Evolutionary conservation across 2,888 invertebrate genomes (phyloP).

Genomic region (Autographa pulchrina): DNA sequence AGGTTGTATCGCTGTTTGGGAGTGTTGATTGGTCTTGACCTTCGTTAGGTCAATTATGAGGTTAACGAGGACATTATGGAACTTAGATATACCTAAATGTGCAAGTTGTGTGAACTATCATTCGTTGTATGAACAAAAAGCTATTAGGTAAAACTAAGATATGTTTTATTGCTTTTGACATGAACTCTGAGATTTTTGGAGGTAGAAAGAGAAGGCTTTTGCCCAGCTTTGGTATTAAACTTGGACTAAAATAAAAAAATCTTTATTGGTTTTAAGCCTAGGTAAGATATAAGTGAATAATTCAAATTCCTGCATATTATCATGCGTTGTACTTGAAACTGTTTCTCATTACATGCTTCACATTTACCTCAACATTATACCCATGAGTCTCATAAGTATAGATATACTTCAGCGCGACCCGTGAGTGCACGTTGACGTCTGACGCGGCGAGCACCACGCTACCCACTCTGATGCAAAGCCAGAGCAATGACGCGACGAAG

Average conservation of each 20-base stretch:
- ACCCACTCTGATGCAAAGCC: slow-evolving; percentile 88
- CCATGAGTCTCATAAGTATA: slow-evolving; percentile 85
- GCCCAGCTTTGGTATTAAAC: too few relatives aligned
- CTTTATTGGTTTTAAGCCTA: too few relatives aligned
- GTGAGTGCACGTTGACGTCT: slow-evolving; percentile 87
- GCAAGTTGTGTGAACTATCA: background rate
- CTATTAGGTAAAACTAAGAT: too few relatives aligned
- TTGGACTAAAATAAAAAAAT: too few relatives aligned
- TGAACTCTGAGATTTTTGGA: too few relatives aligned
- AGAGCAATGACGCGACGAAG: slow-evolving; percentile 90
- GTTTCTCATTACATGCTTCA: too few relatives aligned
- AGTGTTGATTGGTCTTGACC: background rate
- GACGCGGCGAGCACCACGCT: slow-evolving; percentile 90
- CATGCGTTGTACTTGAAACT: too few relatives aligned
- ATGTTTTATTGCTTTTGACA: too few relatives aligned
- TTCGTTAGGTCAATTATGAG: background rate
- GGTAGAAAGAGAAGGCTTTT: too few relatives aligned
- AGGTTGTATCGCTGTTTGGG: slow-evolving; percentile 13
- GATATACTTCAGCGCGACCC: slow-evolving; percentile 79
- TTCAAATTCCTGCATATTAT: too few relatives aligned
- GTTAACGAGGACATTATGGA: background rate
- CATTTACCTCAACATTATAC: slow-evolving; percentile 89
- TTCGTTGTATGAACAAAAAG: background rate
- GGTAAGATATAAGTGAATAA: too few relatives aligned
- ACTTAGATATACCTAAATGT: background rate